Percentiles rank a stretch among this genome's conserved stretches.
Conservation (phyloP, 2,888 invertebrate species). For the Zonitis immaculata region DNA sequence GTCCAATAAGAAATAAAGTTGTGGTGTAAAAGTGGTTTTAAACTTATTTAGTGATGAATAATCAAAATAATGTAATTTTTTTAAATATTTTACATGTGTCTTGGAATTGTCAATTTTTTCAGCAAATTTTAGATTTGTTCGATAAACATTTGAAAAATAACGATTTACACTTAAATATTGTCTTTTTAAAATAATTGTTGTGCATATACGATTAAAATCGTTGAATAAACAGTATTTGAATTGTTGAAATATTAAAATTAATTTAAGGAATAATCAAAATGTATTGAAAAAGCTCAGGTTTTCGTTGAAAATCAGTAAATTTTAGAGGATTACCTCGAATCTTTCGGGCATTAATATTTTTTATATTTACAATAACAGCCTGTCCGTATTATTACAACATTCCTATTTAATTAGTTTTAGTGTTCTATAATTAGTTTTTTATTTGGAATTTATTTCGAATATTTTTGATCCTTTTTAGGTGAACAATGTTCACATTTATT, state of each 20-base stretch:
- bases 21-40: too few species aligned
- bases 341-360: conserved; percentile 8
- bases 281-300: conserved; percentile 18
- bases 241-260: conserved; percentile 2
- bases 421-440: background rate
- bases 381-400: too few species aligned
- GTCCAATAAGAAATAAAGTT: too few species aligned
- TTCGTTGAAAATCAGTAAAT: background rate
- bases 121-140: background rate
- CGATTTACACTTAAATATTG: conserved; percentile 8
- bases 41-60: too few species aligned
- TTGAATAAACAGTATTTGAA: conserved; percentile 6
- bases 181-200: conserved; percentile 4
- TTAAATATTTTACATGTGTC: conserved; percentile 15
- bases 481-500: conserved; percentile 15
- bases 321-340: background rate
- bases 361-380: conserved; percentile 8
- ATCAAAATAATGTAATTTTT: too few species aligned
- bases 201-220: conserved; percentile 10
- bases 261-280: conserved; percentile 3
- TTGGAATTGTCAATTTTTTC: conserved; percentile 20
- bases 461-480: conserved; percentile 5
- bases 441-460: conserved; percentile 2
- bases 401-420: conserved; percentile 5
- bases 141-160: background rate